Conservation (phyloP, 2,797 vertebrate genomes). For the Phoeniculus purpureus region DNA sequence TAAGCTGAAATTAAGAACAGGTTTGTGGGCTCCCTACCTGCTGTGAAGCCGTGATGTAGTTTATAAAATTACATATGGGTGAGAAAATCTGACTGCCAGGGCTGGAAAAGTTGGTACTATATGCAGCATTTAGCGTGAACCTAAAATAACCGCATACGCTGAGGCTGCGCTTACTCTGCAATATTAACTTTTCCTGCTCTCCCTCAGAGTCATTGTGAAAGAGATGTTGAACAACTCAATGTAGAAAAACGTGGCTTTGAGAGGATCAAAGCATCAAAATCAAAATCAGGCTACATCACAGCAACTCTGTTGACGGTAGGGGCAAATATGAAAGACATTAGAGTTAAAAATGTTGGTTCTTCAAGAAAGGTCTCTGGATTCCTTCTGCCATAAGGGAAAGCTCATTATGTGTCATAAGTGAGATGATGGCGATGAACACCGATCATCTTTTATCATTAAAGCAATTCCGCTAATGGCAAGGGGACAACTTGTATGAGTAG, state of each 20-base stretch:
- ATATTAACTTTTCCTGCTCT: conserved; percentile 17
- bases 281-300: conserved; percentile 8
- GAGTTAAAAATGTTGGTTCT: conserved; percentile 8
- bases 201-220: conserved; percentile 14
- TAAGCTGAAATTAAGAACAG: conserved; percentile 76
- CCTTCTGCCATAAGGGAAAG: conserved; percentile 12
- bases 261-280: conserved; percentile 17
- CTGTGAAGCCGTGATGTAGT: conserved; percentile 70
- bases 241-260: background rate
- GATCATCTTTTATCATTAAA: background rate
- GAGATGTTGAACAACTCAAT: background rate
- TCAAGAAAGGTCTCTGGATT: conserved; percentile 23
- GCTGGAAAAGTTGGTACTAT: background rate
- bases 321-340: conserved; percentile 35
- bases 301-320: background rate
- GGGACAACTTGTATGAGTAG: background rate
- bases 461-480: background rate
- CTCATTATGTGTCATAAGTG: background rate
- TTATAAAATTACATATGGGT: conserved; percentile 54
- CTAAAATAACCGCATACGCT: background rate
- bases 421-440: background rate
- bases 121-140: background rate
- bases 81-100: conserved; percentile 46
- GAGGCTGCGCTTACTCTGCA: background rate
- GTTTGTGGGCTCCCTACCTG: conserved; percentile 74